Percentiles rank a stretch among this genome's conserved stretches.
These are phyloP conservation scores for Hoplodrina ambigua DNA, from an alignment of 2,888 invertebrate species.

Conservation along the genomic window DNA sequence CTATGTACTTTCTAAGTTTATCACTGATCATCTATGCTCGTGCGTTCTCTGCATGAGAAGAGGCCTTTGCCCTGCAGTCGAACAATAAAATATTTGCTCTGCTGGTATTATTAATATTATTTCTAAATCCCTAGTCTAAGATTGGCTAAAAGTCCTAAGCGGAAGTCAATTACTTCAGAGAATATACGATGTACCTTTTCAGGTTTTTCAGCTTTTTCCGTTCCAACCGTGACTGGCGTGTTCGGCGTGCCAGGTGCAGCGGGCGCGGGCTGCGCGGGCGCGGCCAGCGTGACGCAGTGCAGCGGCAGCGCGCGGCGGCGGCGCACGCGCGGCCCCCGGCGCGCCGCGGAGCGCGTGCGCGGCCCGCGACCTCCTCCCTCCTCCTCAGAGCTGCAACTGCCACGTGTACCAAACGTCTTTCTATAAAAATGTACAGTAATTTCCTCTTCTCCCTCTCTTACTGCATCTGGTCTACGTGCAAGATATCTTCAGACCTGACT, in stretches of 20 bases:
- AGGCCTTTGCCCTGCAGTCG: too few relatives aligned
- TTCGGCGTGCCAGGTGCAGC: not conserved
- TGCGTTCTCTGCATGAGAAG: too few relatives aligned
- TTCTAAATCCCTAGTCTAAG: not conserved
- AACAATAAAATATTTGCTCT: too few relatives aligned
- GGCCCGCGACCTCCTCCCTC: conserved; percentile 56
- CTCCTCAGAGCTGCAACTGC: conserved; percentile 72
- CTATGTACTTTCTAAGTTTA: too few relatives aligned
- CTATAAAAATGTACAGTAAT: not conserved
- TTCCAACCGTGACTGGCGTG: not conserved
- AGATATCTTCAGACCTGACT: too few relatives aligned
- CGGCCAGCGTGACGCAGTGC: not conserved
- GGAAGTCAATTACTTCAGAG: not conserved
- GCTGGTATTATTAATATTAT: not conserved
- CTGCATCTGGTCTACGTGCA: not conserved
- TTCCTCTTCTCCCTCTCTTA: conserved; percentile 9
- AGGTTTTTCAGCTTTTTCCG: conserved; percentile 30
- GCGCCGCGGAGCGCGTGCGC: conserved; percentile 47
- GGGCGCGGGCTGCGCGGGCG: not conserved
- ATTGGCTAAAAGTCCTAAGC: not conserved
- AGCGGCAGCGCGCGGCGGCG: conserved; percentile 69
- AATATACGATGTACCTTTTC: too few relatives aligned
- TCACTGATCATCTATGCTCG: too few relatives aligned
- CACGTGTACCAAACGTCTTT: conserved; percentile 25
- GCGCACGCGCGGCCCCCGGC: conserved; percentile 69